A percentile compares a stretch with the other conserved stretches of the same genome.
Conservation (phyloP, 2,888 invertebrate species). For the Gryllus longicercus region DNA sequence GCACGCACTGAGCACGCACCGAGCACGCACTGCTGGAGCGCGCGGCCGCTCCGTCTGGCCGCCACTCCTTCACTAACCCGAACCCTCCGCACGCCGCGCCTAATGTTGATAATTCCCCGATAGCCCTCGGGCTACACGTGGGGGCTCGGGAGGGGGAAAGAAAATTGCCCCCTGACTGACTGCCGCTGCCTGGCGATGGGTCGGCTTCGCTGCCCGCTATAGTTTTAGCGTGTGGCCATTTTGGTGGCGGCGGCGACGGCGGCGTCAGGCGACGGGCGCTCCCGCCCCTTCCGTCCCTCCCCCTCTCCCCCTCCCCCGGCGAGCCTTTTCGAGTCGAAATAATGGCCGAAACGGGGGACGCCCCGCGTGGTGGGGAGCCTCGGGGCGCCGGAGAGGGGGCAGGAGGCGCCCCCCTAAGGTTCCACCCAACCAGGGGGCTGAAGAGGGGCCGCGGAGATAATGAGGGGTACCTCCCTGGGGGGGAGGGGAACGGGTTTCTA, state of each 20-base stretch:
- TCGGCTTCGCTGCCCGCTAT: not conserved
- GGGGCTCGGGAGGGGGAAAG: not conserved
- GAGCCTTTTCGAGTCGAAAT: not conserved
- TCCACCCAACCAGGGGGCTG: not conserved
- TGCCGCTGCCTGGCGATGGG: not conserved
- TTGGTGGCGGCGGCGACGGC: not conserved
- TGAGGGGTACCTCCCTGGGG: slow-evolving; percentile 17
- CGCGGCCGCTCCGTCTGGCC: not conserved
- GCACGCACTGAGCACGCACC: not conserved
- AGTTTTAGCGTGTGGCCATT: slow-evolving; percentile 17
- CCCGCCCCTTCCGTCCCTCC: not conserved
- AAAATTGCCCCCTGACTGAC: not conserved
- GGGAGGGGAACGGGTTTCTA: not conserved
- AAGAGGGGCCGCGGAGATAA: slow-evolving; percentile 7
- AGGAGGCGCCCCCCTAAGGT: not conserved
- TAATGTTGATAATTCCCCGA: slow-evolving; percentile 17
- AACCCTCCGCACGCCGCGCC: not conserved
- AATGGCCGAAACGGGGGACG: not conserved
- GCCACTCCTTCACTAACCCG: not conserved
- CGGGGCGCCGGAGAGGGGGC: not conserved
- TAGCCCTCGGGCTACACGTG: not conserved
- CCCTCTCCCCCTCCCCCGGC: not conserved
- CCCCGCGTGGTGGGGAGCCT: not conserved
- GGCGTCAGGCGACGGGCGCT: not conserved
- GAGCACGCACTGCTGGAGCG: not conserved